phyloP scores from a whole-genome alignment of 2,888 invertebrate genomes.

The Aporophyla nigra region DNA sequence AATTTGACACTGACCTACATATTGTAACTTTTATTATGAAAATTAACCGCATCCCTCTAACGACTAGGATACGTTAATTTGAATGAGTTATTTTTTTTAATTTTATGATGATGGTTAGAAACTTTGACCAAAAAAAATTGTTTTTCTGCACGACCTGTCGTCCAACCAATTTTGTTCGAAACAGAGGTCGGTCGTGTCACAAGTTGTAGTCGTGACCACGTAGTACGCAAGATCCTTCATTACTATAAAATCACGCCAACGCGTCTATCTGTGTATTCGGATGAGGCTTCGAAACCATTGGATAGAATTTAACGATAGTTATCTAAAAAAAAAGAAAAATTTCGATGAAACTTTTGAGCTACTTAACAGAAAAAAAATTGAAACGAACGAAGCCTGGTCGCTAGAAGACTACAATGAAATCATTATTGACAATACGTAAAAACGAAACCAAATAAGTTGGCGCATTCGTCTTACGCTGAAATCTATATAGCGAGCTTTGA shows the following conservation, averaged over 20 bases:
- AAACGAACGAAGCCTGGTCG: conserved; percentile 10
- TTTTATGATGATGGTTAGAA: no score
- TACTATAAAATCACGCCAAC: background rate
- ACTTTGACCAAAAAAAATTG: background rate
- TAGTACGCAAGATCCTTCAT: no score
- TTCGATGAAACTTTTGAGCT: background rate
- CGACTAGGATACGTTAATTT: no score
- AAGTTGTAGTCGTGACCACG: background rate
- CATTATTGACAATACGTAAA: background rate
- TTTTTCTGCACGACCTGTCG: background rate
- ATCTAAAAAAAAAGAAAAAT: background rate
- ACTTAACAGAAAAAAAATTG: background rate
- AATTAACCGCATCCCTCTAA: no score
- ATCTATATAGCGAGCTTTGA: background rate
- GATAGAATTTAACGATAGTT: background rate
- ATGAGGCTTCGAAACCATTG: conserved; percentile 7
- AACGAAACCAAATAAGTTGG: background rate
- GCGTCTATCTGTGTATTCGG: conserved; percentile 11
- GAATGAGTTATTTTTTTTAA: no score
- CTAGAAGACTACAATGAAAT: background rate
- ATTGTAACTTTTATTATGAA: no score
- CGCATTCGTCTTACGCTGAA: background rate
- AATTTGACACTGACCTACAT: no score
- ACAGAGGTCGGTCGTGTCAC: no score
- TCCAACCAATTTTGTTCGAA: background rate